Conservation (phyloP, 2,797 vertebrate species). For the Nyctibius grandis region DNA sequence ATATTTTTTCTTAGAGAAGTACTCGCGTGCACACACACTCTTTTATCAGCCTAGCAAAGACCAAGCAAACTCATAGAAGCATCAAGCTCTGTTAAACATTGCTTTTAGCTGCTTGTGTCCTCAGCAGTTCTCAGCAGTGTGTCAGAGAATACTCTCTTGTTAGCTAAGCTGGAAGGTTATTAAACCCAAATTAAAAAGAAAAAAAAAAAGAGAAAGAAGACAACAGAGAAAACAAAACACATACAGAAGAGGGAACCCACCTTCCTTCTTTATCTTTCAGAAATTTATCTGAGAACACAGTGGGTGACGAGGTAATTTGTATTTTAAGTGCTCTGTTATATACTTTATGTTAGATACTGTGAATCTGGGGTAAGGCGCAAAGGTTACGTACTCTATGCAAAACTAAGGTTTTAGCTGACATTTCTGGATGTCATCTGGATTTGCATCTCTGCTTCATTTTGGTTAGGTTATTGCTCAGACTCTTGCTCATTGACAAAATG, state of each 20-base stretch:
- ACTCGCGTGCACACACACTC: background rate
- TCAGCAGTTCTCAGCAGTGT: background rate
- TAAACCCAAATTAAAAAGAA: background rate
- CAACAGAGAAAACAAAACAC: background rate
- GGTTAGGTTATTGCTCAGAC: background rate
- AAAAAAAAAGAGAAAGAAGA: background rate
- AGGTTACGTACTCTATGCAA: rapidly evolving
- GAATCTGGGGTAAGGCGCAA: background rate
- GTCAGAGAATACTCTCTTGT: background rate
- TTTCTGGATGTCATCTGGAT: background rate
- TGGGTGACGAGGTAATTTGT: background rate
- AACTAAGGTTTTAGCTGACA: background rate
- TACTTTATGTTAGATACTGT: background rate
- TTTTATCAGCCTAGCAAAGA: background rate
- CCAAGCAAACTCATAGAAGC: background rate
- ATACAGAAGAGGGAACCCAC: background rate
- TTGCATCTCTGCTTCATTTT: background rate
- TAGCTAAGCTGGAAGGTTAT: background rate
- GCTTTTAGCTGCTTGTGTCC: background rate
- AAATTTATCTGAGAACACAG: background rate
- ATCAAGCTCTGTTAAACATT: background rate
- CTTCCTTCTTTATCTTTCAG: background rate
- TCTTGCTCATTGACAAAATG: background rate
- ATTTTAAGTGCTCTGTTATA: background rate
- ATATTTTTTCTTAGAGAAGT: background rate